A percentile compares a stretch with the other conserved stretches of the same genome.
These are phyloP conservation scores for Brachionus rotundiformis DNA, from an alignment of 1,140 invertebrate genomes.

Conservation along the genomic window DNA sequence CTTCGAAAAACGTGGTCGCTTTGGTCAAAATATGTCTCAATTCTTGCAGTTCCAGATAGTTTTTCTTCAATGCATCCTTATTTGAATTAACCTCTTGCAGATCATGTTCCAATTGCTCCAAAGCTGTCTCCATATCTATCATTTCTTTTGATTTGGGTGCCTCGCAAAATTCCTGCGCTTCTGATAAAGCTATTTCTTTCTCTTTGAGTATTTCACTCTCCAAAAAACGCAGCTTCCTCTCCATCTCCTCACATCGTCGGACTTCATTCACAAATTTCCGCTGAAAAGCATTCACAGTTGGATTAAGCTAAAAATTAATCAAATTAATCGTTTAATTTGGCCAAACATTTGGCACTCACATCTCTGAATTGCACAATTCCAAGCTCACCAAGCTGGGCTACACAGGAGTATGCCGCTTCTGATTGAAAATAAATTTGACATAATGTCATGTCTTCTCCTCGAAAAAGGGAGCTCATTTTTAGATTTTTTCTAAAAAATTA, in stretches of 20 bases:
- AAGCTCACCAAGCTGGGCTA: constrained; percentile 64
- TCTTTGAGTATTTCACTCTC: constrained; percentile 78
- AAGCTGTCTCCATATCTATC: constrained; percentile 83
- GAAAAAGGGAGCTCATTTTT: constrained; percentile 64
- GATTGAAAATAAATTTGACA: constrained; percentile 65
- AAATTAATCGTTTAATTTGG: neutral
- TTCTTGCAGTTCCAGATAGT: constrained; percentile 89
- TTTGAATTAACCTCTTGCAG: constrained; percentile 76
- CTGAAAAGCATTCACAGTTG: constrained; percentile 67
- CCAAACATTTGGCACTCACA: constrained; percentile 55
- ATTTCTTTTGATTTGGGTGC: constrained; percentile 94
- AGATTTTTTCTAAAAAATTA: neutral
- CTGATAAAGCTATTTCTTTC: constrained; percentile 91
- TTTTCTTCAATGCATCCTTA: constrained; percentile 86
- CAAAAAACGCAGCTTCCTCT: constrained; percentile 72
- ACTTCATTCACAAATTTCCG: constrained; percentile 68
- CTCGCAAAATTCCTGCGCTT: constrained; percentile 85
- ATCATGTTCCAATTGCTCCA: constrained; percentile 63
- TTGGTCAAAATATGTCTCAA: constrained; percentile 87
- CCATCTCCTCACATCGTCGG: constrained; percentile 65
- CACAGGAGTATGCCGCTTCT: constrained; percentile 62
- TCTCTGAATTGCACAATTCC: constrained; percentile 64
- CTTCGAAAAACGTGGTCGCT: constrained; percentile 86
- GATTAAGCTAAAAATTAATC: constrained; percentile 53
- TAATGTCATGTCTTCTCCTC: constrained; percentile 66